A percentile compares a stretch with the other conserved stretches of the same genome.
Evolutionary conservation across 2,797 vertebrate species (phyloP).

Genomic region (Poecile montanus): DNA sequence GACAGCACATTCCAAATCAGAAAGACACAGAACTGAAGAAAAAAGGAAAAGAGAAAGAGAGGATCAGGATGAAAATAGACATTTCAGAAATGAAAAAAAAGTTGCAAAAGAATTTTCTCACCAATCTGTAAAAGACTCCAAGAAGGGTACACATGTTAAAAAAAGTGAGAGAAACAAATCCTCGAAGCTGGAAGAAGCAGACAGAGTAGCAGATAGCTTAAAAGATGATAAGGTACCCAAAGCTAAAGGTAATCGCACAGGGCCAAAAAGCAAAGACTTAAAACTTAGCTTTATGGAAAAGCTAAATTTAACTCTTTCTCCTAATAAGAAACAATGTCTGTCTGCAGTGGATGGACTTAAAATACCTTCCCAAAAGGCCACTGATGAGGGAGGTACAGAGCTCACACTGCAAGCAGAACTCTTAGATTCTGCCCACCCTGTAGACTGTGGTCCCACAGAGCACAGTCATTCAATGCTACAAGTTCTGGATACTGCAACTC

Average conservation of each 20-base stretch:
- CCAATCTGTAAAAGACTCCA: constrained; percentile 55
- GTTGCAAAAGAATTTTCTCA: constrained; percentile 40
- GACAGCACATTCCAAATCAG: constrained; percentile 77
- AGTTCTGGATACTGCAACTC: constrained; percentile 1
- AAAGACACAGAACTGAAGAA: constrained; percentile 76
- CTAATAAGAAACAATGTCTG: constrained; percentile 84
- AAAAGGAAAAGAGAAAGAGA: constrained; percentile 77
- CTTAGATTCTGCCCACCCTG: background rate
- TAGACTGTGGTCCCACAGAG: background rate
- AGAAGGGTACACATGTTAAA: constrained; percentile 16
- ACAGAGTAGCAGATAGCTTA: background rate
- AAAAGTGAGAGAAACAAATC: constrained; percentile 51
- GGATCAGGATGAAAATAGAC: constrained; percentile 68
- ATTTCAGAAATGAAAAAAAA: constrained; percentile 71
- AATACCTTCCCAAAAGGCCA: background rate
- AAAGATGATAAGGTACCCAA: constrained; percentile 36
- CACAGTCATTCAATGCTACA: background rate
- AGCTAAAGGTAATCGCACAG: constrained; percentile 1
- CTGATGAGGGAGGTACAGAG: background rate
- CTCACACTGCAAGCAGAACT: constrained; percentile 10
- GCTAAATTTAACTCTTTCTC: constrained; percentile 93
- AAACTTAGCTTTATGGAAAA: constrained; percentile 98
- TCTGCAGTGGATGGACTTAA: constrained; percentile 22
- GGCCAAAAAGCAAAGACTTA: constrained; percentile 82
- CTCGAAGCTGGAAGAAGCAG: background rate